A percentile compares a stretch with the other conserved stretches of the same genome.
Conservation (phyloP, 2,888 invertebrate genomes). For the Coremacera marginata region DNA sequence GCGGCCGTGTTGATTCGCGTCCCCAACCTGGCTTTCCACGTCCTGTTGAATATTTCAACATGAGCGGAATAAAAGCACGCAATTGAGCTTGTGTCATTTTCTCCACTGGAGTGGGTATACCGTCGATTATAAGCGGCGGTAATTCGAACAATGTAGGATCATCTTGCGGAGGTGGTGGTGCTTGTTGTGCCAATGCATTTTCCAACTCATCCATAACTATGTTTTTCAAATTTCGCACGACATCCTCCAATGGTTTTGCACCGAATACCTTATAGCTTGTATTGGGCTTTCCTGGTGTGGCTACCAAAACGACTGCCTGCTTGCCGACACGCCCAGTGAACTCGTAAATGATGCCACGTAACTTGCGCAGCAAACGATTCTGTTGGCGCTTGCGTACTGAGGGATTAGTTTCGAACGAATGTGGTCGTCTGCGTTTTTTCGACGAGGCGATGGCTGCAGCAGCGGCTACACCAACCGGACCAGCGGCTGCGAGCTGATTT, state of each 20-base stretch:
- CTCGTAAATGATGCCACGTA: conserved; percentile 94
- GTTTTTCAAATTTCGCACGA: conserved; percentile 89
- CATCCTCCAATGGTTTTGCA: conserved; percentile 96
- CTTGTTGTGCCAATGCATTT: conserved; percentile 91
- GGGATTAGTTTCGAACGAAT: conserved; percentile 97
- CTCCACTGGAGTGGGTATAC: conserved; percentile 97
- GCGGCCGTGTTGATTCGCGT: conserved; percentile 92
- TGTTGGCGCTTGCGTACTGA: conserved; percentile 96
- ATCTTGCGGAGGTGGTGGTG: conserved; percentile 83
- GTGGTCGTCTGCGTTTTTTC: conserved; percentile 94
- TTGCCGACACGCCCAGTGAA: conserved; percentile 97
- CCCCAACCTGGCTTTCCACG: conserved; percentile 99
- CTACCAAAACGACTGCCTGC: conserved; percentile 95
- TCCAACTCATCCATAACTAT: conserved; percentile 97
- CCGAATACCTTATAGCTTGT: conserved; percentile 97
- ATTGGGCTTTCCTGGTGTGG: conserved; percentile 95
- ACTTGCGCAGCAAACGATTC: conserved; percentile 88
- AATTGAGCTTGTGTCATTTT: conserved; percentile 99
- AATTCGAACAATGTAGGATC: conserved; percentile 95
- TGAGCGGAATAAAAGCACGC: conserved; percentile 95
- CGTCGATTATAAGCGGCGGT: conserved; percentile 96
- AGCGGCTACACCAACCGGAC: conserved; percentile 95
- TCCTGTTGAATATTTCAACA: conserved; percentile 97
- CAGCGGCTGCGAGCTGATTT: conserved; percentile 95
- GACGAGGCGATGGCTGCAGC: conserved; percentile 97